These are phyloP conservation scores for Pherbina coryleti DNA, from an alignment of 2,888 invertebrate species.

Conservation along the genomic window DNA sequence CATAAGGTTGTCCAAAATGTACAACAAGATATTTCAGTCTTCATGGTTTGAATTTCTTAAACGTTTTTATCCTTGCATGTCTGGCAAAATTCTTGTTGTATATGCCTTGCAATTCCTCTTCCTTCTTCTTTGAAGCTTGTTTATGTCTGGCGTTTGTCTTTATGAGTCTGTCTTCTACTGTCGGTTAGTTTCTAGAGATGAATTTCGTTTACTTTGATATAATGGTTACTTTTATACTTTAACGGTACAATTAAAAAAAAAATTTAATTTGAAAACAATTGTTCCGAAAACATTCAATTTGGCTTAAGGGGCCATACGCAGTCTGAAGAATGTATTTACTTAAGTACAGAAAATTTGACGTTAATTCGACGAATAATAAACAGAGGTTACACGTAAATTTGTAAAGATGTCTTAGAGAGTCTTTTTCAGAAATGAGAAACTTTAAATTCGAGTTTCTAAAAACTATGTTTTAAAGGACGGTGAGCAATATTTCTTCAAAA, in stretches of 20 bases:
- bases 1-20: background rate
- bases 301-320: too few species aligned
- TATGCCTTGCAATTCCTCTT: background rate
- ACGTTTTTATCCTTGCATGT: background rate
- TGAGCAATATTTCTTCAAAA: too few species aligned
- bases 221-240: background rate
- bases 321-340: too few species aligned
- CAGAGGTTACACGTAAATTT: too few species aligned
- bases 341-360: too few species aligned
- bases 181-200: background rate
- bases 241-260: too few species aligned
- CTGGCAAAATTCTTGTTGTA: conserved; percentile 12
- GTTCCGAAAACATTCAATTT: too few species aligned
- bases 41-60: background rate
- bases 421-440: too few species aligned
- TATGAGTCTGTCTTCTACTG: background rate
- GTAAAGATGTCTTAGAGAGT: too few species aligned
- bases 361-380: too few species aligned
- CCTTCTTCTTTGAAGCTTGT: background rate
- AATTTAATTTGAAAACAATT: background rate
- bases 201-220: background rate
- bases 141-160: background rate
- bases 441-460: too few species aligned
- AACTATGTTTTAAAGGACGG: too few species aligned
- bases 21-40: conserved; percentile 10